Evolutionary conservation across 2,797 vertebrate species (phyloP), one percentile per base, ranked within the genome.

Genomic region (Trachops cirrhosus): DNA sequence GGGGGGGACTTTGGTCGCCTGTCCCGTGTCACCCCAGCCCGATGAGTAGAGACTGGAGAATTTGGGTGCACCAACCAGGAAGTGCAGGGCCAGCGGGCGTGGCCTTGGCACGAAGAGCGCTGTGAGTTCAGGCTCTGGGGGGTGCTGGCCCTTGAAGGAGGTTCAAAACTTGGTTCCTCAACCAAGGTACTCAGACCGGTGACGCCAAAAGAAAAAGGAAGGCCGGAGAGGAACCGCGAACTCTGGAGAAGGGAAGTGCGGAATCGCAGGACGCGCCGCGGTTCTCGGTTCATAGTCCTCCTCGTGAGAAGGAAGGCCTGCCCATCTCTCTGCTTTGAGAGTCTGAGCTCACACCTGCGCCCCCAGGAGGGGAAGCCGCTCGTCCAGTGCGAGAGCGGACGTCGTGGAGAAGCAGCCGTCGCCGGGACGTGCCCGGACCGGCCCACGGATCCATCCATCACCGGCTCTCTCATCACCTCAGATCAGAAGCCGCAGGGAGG

Each of bases 191-290:
- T 16, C 29, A 54, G 67, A 64, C 54, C 26, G 29, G 9, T 48
- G 68, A 57, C 34, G n/a, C 18, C 77, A 34, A 41, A 26, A 57
- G 54, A 48, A 59, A 50, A 44, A 48, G 59, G n/a, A 59, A 71
- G 52, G 32, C 39, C 15, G 9, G 34, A 29, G 41, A 46, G 14
- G 70, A 34, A 67, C 39, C 3, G 0, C 5, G 50, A 57, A 41
- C 82, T 37, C 16, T 21, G 14, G 32, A 5, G 32, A 62, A n/a
- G 62, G 54, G 52, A 46, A 68, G 29, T 9, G 11, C 59, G 71
- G 15, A 78, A 19, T 39, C 2, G 0, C 32, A 0, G 1, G 80
- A 57, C 6, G 22, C 18, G 1, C 22, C 4, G 0, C 3, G 75
- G 32, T 4, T 16, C 54, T 2, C 9, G 4, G 21, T 37, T 46